Evolutionary conservation across 2,888 invertebrate species (phyloP), one percentile per base, ranked within the genome.

Genomic region (Sinelater perroti): DNA sequence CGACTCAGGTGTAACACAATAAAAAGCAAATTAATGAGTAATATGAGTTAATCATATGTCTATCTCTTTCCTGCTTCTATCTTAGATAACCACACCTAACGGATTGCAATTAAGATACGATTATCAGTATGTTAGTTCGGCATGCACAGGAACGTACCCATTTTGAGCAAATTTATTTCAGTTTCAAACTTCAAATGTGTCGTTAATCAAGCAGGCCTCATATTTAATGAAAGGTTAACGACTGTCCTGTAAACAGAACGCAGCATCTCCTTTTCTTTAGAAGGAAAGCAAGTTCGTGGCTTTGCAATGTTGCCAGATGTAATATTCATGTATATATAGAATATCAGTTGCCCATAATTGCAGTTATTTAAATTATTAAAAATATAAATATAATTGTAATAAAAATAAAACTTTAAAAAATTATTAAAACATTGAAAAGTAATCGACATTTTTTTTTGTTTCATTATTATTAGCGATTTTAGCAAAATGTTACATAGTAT

Each of bases 161-260:
- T 55, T 30, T 47, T 55, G 49, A 38, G 45, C 40, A 49, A 55
- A 42, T 40, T 31, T 28, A 38, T 36, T 18, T 52, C 26, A 14
- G 18, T 7, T 30, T 21, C 30, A 20, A 44, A 33, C 13, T 21
- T 33, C 26, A 31, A 52, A 52, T 52, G 42, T 13, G 31, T 31
- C 5, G n/a, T 52, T 52, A 44, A 52, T 52, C 44, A 44, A 21
- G n/a, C 24, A 16, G 31, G 40, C 21, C 44, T 52, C 44, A 42
- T 44, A 31, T 42, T 31, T 44, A 18, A 44, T 24, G 40, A 42
- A 31, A 52, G 52, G 52, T 52, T 52, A 52, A 44, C 42, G 52
- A 52, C 52, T 44, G 52, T 21, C 26, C 44, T 44, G 52, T 52
- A 52, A 52, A 52, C 52, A 52, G 28, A 36, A 17, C 11, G 14